Percentiles rank a stretch among this genome's conserved stretches.
Evolutionary conservation across 2,113 vertebrate species (phyloP).

Genomic region (Varanus salvator): DNA sequence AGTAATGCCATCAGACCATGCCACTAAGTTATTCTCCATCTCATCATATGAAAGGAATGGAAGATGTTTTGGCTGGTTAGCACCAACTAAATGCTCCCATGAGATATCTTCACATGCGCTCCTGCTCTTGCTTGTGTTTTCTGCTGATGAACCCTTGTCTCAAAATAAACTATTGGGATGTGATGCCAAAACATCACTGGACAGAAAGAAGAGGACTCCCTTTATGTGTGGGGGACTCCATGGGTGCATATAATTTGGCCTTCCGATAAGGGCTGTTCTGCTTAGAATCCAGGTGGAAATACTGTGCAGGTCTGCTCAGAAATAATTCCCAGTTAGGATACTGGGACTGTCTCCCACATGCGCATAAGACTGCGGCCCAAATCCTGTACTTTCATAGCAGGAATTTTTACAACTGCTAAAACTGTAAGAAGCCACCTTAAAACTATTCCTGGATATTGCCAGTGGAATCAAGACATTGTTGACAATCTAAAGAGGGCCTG

Average conservation of each 20-base stretch:
- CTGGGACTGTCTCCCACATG: not conserved
- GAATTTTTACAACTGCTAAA: conserved; percentile 31
- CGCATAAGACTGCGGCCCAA: not conserved
- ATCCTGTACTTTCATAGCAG: not conserved
- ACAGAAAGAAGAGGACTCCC: not conserved
- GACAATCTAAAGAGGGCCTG: conserved; percentile 62
- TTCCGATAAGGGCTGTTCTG: not conserved
- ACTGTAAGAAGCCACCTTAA: conserved; percentile 51
- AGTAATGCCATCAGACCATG: too few species aligned
- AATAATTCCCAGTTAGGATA: too few species aligned
- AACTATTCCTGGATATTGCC: conserved; percentile 46
- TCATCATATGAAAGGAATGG: not conserved
- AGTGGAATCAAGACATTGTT: conserved; percentile 61
- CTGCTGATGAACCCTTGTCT: not conserved
- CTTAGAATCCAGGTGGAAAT: conserved; percentile 21
- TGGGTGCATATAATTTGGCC: conserved; percentile 47
- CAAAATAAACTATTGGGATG: not conserved
- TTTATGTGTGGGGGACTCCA: conserved; percentile 10
- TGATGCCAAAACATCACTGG: too few species aligned
- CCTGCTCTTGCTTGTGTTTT: not conserved
- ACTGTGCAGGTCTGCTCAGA: not conserved
- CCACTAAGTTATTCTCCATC: not conserved
- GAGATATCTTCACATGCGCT: not conserved
- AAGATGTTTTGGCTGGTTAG: not conserved
- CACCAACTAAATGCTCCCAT: not conserved